Conservation (phyloP, 1,140 invertebrate genomes). For the Sycophaga agraensis region DNA sequence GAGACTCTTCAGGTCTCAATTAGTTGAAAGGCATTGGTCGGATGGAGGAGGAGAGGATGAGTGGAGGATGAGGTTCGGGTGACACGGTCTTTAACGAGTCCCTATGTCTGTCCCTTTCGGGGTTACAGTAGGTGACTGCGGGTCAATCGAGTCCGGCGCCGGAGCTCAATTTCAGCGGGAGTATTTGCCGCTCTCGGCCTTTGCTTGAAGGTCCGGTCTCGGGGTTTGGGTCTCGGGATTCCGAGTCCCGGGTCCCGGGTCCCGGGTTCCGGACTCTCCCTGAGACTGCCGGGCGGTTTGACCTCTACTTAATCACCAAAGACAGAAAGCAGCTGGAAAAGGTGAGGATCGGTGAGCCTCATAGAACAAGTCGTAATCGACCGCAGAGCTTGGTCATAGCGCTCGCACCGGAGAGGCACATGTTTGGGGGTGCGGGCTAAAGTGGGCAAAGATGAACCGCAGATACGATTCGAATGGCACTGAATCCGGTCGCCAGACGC, state of each 20-base stretch:
- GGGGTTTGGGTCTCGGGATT: too few species aligned
- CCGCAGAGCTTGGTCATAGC: constrained; percentile 40
- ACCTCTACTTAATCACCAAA: constrained; percentile 58
- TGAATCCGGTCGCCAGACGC: constrained; percentile 3
- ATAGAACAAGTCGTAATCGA: too few species aligned
- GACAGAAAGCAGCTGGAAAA: constrained; percentile 28
- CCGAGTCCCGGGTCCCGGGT: too few species aligned
- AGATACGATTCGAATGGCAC: constrained; percentile 33
- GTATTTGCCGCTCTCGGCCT: constrained; percentile 43
- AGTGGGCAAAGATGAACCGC: constrained; percentile 25
- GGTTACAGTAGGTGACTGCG: too few species aligned
- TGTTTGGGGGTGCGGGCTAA: neutral
- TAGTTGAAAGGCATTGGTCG: constrained; percentile 26
- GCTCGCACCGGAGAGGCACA: too few species aligned
- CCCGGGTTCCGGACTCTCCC: too few species aligned
- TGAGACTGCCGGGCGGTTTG: constrained; percentile 38
- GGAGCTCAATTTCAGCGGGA: constrained; percentile 45
- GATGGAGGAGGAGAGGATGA: too few species aligned
- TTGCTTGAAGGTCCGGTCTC: constrained; percentile 47
- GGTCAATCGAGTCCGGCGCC: constrained; percentile 51
- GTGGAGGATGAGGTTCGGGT: neutral
- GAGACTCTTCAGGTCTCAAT: constrained; percentile 18
- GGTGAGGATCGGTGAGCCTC: constrained; percentile 41
- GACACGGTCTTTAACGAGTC: constrained; percentile 17
- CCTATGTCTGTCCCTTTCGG: too few species aligned